phyloP scores from a whole-genome alignment of 2,113 vertebrate genomes.

The Solenodon paradoxus region DNA sequence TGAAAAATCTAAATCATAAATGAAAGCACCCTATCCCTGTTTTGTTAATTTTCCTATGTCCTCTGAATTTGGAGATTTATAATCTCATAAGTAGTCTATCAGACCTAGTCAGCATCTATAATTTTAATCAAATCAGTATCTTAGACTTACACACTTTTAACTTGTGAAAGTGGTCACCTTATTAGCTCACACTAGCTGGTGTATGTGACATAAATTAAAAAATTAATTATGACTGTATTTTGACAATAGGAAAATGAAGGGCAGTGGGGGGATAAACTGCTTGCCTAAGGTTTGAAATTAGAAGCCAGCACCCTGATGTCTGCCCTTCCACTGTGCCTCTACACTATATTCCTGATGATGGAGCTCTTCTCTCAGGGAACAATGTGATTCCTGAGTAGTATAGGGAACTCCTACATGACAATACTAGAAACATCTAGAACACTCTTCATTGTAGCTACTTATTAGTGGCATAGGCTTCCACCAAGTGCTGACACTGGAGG shows the following conservation, averaged over 20 bases:
- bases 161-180: constrained; percentile 23
- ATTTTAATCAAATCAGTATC: background rate
- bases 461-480: background rate
- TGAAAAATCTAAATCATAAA: background rate
- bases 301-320: background rate
- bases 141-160: background rate
- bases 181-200: background rate
- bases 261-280: background rate
- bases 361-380: constrained; percentile 42
- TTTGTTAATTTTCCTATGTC: background rate
- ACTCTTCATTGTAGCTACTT: background rate
- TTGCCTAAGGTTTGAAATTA: background rate
- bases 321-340: background rate
- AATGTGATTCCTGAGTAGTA: background rate
- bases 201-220: background rate
- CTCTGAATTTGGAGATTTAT: background rate
- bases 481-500: no score
- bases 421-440: background rate
- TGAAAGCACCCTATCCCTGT: background rate
- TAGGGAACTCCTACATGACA: background rate
- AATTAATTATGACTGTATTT: constrained; percentile 1
- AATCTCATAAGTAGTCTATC: background rate
- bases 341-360: background rate
- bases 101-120: background rate
- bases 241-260: background rate